Conservation (phyloP, 2,888 invertebrate genomes). For the Encarsia formosa region DNA sequence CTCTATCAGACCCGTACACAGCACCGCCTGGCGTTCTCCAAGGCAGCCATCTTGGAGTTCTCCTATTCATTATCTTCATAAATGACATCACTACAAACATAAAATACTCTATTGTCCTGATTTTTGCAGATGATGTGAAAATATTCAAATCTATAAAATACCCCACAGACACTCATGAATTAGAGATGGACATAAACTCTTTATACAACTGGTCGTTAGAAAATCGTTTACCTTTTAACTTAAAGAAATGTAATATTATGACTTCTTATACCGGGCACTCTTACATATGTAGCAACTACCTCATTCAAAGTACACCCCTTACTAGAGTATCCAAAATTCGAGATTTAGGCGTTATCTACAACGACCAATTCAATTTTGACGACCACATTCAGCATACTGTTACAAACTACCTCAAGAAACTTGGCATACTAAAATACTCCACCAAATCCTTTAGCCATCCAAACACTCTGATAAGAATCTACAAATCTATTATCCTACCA, state of each 20-base stretch:
- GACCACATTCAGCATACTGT: neutral
- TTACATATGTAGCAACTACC: neutral
- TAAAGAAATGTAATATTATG: neutral
- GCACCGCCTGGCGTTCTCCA: no score
- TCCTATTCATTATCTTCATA: no score
- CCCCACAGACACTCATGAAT: no score
- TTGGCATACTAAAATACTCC: neutral
- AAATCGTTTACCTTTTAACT: neutral
- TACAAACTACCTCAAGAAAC: no score
- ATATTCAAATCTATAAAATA: no score
- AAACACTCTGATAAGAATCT: neutral
- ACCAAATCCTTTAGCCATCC: neutral
- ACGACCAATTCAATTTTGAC: neutral
- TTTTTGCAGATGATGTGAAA: no score
- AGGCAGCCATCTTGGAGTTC: no score
- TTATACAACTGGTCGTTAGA: neutral
- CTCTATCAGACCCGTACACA: no score
- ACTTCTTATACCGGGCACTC: neutral
- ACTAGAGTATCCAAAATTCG: neutral
- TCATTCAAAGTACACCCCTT: neutral
- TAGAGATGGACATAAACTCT: neutral
- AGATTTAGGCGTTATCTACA: neutral
- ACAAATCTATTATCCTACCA: neutral
- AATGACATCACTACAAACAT: no score
- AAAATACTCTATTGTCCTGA: no score